Base-by-base conservation (phyloP, 2,888 invertebrate genomes). In the Spilosoma lubricipeda region DNA sequence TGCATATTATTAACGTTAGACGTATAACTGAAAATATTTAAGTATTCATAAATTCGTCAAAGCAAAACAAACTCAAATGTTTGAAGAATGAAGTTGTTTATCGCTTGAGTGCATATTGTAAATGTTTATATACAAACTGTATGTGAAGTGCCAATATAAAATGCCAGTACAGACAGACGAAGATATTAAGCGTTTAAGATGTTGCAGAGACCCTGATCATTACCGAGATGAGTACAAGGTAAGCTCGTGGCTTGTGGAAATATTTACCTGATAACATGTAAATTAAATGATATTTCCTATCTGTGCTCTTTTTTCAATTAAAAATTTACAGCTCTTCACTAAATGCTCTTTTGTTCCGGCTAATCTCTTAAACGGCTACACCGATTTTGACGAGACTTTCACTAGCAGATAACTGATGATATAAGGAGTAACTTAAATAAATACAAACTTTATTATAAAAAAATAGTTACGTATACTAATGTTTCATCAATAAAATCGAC, bases 1-100 rank as follows among this genome's bases (percentile, higher is more conserved):
- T 56, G 56, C 27, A 27, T 15, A 59, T n/a, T 56, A 56, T 27
- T 27, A 59, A 59, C 27, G 27, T 59, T 27, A 59, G 27, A 59
- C 59, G 59, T 59, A 27, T 59, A 27, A 15, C 59, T 59, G 27
- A 59, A 59, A 27, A 59, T 27, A 59, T 59, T 59, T 59, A 56
- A 59, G 59, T 59, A 15, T n/a, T 27, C 59, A 27, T 59, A 59
- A 59, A 59, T 27, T 59, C 27, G 15, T 27, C 59, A 59, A 27
- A 27, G 59, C 13, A 59, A 59, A 59, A 59, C 27, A 59, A 59
- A 59, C 59, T 13, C 7, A 59, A 59, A 13, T 59, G 27, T 27
- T 59, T 59, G 59, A 27, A 59, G 59, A 59, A 59, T 13, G 27
- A 59, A 27, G 59, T 59, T 59, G 59, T 59, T 59, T 59, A 59